A percentile compares a stretch with the other conserved stretches of the same genome.
Evolutionary conservation across 2,113 vertebrate genomes (phyloP).

Genomic region (Lycocorax pyrrhopterus): DNA sequence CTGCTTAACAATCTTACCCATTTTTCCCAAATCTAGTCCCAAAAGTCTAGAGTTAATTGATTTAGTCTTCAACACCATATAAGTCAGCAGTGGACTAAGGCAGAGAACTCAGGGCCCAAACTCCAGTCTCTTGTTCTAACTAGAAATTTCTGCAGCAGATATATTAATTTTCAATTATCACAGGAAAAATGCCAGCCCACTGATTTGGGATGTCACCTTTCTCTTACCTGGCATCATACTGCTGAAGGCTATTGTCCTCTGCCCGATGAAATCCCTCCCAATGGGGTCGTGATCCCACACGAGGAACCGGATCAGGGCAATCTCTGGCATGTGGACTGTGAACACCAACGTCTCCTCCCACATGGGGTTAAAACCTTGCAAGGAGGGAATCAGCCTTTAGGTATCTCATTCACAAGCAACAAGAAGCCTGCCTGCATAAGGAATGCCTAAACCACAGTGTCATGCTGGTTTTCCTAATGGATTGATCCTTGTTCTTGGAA

Average conservation of each 20-base stretch:
- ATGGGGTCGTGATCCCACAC: constrained; percentile 99
- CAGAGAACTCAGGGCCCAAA: neutral
- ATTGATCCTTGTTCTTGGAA: neutral
- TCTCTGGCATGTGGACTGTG: constrained; percentile 90
- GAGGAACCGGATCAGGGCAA: constrained; percentile 89
- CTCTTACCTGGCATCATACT: constrained; percentile 93
- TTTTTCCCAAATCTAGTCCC: neutral
- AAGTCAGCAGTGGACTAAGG: neutral
- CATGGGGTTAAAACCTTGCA: constrained; percentile 94
- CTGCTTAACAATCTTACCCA: neutral
- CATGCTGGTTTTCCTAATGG: neutral
- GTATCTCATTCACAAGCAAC: neutral
- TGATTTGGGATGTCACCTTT: too few species aligned
- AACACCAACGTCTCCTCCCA: constrained; percentile 98
- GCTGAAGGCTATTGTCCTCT: constrained; percentile 91
- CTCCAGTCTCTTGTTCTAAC: neutral
- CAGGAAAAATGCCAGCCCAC: neutral
- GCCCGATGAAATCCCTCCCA: constrained; percentile 95
- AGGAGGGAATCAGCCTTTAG: neutral
- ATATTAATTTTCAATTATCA: too few species aligned
- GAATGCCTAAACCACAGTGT: neutral
- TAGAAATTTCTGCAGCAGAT: neutral
- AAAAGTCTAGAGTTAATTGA: neutral
- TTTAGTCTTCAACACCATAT: neutral
- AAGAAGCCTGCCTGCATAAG: neutral